phyloP scores from a whole-genome alignment of 2,797 vertebrate genomes.

The Rhinatrema bivittatum region DNA sequence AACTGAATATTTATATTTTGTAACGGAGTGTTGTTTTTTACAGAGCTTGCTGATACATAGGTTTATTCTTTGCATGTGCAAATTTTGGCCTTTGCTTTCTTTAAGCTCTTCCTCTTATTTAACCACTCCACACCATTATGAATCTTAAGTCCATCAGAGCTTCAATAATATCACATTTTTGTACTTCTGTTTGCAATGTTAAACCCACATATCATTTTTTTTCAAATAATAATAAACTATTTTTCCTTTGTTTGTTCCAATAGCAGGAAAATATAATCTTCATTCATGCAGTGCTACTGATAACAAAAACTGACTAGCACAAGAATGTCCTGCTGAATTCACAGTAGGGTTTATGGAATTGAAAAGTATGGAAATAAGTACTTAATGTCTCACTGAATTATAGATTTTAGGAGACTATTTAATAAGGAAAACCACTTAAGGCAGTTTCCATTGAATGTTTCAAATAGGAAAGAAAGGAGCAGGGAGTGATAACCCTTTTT shows the following conservation, averaged over 20 bases:
- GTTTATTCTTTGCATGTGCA: too few relatives aligned
- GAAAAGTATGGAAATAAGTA: slow-evolving; percentile 55
- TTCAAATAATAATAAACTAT: too few relatives aligned
- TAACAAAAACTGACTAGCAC: slow-evolving; percentile 46
- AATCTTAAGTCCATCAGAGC: too few relatives aligned
- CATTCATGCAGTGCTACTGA: slow-evolving; percentile 50
- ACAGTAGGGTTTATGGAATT: slow-evolving; percentile 41
- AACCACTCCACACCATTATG: too few relatives aligned
- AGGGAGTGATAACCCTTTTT: slow-evolving; percentile 26
- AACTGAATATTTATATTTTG: too few relatives aligned
- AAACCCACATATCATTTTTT: too few relatives aligned
- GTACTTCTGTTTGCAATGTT: too few relatives aligned
- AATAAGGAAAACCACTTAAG: slow-evolving; percentile 55
- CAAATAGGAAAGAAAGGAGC: slow-evolving; percentile 28
- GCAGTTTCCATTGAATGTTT: slow-evolving; percentile 44
- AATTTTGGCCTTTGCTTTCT: too few relatives aligned
- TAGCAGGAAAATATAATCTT: slow-evolving; percentile 44
- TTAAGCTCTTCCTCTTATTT: too few relatives aligned
- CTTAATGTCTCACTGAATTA: slow-evolving; percentile 57
- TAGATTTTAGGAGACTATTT: slow-evolving; percentile 54
- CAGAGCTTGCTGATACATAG: too few relatives aligned
- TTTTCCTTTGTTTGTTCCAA: slow-evolving; percentile 35
- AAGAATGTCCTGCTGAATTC: slow-evolving; percentile 51
- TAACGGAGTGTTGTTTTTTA: too few relatives aligned
- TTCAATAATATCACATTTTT: too few relatives aligned